phyloP scores from a whole-genome alignment of 1,140 invertebrate genomes.

The Polypedilum pembai region DNA sequence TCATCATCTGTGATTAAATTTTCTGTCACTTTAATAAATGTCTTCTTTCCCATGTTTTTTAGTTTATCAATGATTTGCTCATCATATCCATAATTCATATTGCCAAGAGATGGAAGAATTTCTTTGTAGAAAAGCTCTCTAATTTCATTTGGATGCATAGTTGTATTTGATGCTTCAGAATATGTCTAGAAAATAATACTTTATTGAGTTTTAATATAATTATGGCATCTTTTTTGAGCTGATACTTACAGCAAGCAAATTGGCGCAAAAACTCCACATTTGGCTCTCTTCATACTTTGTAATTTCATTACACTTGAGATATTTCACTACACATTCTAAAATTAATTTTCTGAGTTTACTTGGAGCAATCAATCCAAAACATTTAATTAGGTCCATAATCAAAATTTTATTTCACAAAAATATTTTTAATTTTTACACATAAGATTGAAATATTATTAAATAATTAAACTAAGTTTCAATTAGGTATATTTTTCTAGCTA shows the following conservation, averaged over 20 bases:
- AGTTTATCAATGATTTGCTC: not conserved
- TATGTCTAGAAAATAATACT: not conserved
- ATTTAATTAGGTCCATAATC: not conserved
- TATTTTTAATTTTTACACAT: too few species aligned
- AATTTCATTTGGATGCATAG: not conserved
- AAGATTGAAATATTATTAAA: too few species aligned
- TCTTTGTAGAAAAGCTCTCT: not conserved
- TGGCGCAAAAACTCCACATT: not conserved
- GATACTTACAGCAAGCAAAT: not conserved
- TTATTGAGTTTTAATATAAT: not conserved
- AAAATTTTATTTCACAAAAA: too few species aligned
- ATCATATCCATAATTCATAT: not conserved
- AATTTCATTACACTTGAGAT: not conserved
- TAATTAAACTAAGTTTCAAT: too few species aligned
- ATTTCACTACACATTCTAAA: not conserved
- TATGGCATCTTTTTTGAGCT: too few species aligned
- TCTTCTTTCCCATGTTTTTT: not conserved
- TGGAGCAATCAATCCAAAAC: not conserved
- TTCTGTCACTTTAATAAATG: too few species aligned
- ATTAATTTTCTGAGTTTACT: constrained; percentile 5
- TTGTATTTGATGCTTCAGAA: not conserved
- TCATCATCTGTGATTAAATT: too few species aligned
- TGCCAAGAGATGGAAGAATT: not conserved
- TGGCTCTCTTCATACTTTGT: not conserved
- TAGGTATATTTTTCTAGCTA: too few species aligned